Conservation (phyloP, 2,113 vertebrate species). For the Peromyscus leucopus region DNA sequence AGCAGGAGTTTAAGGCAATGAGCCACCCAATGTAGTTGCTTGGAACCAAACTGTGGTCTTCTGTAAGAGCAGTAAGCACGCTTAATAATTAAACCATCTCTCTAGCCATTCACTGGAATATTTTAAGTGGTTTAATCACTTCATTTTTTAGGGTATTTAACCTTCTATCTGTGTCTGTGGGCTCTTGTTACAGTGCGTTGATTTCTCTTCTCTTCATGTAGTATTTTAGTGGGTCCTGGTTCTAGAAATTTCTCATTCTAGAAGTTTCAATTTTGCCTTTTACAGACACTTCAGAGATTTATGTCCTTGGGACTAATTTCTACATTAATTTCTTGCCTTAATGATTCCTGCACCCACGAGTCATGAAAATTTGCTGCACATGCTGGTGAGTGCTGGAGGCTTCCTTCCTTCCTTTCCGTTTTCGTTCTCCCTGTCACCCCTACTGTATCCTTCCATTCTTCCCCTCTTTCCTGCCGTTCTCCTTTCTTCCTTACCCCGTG, state of each 20-base stretch:
- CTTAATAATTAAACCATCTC: neutral
- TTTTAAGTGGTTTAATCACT: neutral
- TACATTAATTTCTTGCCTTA: slow-evolving; percentile 33
- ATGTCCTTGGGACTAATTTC: neutral
- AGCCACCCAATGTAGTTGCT: neutral
- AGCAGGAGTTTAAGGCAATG: neutral
- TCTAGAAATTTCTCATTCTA: neutral
- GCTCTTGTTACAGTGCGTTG: neutral
- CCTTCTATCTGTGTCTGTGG: neutral
- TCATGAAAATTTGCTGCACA: neutral
- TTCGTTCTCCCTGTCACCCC: neutral
- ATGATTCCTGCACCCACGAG: neutral
- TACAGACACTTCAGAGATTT: neutral
- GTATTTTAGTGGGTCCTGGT: neutral
- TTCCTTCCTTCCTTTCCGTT: neutral
- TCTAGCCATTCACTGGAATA: neutral
- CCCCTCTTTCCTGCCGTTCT: neutral
- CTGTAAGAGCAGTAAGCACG: neutral
- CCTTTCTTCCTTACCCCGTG: neutral
- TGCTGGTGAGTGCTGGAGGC: neutral
- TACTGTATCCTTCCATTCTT: neutral
- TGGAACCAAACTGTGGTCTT: neutral
- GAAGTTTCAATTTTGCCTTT: slow-evolving; percentile 19
- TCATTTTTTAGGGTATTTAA: neutral
- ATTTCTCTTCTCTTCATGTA: neutral